Conservation (phyloP, 2,113 vertebrate species). For the Mus pahari region DNA sequence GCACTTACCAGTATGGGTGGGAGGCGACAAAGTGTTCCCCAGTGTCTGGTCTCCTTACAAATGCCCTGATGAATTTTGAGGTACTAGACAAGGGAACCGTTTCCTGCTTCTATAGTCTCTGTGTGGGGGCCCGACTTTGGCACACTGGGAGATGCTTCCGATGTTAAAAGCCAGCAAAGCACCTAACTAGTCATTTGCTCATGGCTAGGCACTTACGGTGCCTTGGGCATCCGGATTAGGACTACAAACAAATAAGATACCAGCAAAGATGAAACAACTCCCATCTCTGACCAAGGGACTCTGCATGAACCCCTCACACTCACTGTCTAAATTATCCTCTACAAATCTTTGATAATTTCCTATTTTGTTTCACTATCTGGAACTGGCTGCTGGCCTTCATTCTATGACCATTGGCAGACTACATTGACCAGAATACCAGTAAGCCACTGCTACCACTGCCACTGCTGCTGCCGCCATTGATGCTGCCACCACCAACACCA, state of each 20-base stretch:
- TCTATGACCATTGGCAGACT: background rate
- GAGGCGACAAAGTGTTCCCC: background rate
- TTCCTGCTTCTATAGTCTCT: too few species aligned
- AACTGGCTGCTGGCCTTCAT: background rate
- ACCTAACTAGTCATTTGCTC: background rate
- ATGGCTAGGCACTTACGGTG: background rate
- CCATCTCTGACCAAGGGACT: background rate
- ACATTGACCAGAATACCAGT: background rate
- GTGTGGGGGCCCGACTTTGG: background rate
- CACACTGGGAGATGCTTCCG: background rate
- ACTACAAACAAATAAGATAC: constrained; percentile 3
- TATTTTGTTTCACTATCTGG: constrained; percentile 42
- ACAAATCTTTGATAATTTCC: constrained; percentile 53
- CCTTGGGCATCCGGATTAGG: constrained; percentile 9
- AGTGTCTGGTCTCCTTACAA: background rate
- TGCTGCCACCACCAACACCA: background rate
- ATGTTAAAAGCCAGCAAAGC: background rate
- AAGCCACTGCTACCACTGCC: background rate
- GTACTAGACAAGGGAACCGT: too few species aligned
- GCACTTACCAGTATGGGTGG: background rate
- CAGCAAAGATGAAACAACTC: too few species aligned
- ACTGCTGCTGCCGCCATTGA: background rate
- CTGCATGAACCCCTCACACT: background rate
- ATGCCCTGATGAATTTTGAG: background rate
- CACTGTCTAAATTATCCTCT: background rate